Conservation (phyloP, 2,888 invertebrate genomes). For the Xylota segnis region DNA sequence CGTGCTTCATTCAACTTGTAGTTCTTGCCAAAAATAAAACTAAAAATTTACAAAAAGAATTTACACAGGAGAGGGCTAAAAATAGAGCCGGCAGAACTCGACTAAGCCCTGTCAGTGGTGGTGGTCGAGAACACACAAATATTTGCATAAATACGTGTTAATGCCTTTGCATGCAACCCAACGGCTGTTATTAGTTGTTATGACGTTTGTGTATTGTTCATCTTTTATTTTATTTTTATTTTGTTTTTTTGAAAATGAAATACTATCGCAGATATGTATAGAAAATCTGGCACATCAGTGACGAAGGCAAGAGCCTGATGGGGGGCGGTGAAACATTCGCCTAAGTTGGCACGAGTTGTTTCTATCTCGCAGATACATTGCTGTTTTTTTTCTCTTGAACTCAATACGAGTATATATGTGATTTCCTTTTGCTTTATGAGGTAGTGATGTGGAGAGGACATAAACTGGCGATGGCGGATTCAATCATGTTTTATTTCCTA, state of each 20-base stretch:
- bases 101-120: background rate
- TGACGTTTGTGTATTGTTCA: conserved; percentile 10
- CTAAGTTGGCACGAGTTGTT: conserved; percentile 6
- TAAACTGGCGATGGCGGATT: too few species aligned
- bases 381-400: background rate
- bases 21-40: conserved; percentile 36
- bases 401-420: background rate
- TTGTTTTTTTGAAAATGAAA: background rate
- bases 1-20: conserved; percentile 39
- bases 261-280: background rate
- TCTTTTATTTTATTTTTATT: background rate
- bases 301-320: background rate
- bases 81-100: conserved; percentile 22
- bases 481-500: too few species aligned
- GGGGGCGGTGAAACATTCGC: background rate
- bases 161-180: conserved; percentile 19
- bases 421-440: background rate
- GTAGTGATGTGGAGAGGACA: too few species aligned
- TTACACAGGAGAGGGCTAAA: conserved; percentile 20
- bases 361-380: background rate
- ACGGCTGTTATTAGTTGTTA: conserved; percentile 8
- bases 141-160: conserved; percentile 20
- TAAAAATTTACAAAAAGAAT: conserved; percentile 1
- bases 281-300: background rate
- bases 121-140: background rate